A percentile compares a stretch with the other conserved stretches of the same genome.
These are phyloP conservation scores for Cremastobaeus sp. DNA, from an alignment of 2,888 invertebrate species.

Conservation along the genomic window DNA sequence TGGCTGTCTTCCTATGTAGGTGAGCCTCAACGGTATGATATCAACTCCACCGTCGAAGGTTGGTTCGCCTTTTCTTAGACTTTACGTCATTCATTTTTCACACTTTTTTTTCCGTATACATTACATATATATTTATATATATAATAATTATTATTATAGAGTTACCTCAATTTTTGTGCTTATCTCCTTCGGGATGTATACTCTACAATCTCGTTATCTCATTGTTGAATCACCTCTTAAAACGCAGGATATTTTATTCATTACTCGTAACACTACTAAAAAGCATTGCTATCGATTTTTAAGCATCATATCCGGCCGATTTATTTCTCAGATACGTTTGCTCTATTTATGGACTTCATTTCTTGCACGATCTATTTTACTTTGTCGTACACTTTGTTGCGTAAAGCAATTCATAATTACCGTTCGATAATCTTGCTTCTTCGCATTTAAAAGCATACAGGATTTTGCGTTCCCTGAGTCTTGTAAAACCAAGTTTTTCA, in stretches of 20 bases:
- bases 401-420: constrained; percentile 2
- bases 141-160: constrained; percentile 53
- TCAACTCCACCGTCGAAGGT: constrained; percentile 62
- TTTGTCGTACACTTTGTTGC: constrained; percentile 22
- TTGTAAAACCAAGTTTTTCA: too few species aligned
- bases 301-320: constrained; percentile 47
- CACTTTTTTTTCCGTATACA: constrained; percentile 49
- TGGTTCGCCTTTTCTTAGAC: constrained; percentile 63
- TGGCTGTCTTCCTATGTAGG: constrained; percentile 61
- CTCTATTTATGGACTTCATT: constrained; percentile 33
- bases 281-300: constrained; percentile 53
- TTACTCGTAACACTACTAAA: constrained; percentile 48
- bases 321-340: constrained; percentile 44
- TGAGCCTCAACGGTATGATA: constrained; percentile 61
- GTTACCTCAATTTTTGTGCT: constrained; percentile 58
- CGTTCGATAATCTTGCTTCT: constrained; percentile 18
- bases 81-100: constrained; percentile 61
- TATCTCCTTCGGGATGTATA: constrained; percentile 64
- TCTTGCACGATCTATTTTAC: constrained; percentile 37
- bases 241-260: constrained; percentile 59
- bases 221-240: constrained; percentile 52
- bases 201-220: constrained; percentile 62
- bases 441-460: neutral
- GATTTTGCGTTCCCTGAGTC: too few species aligned
- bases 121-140: constrained; percentile 38